Base-by-base conservation (phyloP, 2,797 vertebrate species). In the Poeciliopsis turneri region DNA sequence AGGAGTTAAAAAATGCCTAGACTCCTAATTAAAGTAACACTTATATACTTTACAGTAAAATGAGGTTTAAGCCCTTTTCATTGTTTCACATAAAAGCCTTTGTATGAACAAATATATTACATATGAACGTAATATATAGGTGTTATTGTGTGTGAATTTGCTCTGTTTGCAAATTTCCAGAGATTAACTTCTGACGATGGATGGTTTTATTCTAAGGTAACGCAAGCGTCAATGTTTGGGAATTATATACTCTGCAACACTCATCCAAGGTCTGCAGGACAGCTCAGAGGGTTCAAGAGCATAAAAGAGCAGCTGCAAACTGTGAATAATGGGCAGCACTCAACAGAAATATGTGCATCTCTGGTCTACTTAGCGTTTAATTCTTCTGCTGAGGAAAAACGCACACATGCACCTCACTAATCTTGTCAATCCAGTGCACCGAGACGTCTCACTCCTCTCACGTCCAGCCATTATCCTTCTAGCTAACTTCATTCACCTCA, bases 261-360 rank as follows among this genome's bases (percentile, higher is more conserved):
- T 41, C 64, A 30, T 77, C 46, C 49, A 71, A 72, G 51, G 78
- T 85, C 86, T 90, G 88, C 77, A 86, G 76, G 81, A 89, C 75
- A 82, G 80, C 80, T 89, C 83, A 84, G 78, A 0, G 4, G 72
- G n/a, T 82, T 70, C 12, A 72, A 11, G 71, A 59, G 79, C n/a
- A 66, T 86, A 72, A 86, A 87, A 89, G 85, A 87, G 75, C 89
- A 90, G 85, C 89, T 89, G 86, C 76, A 78, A 87, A 74, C 76
- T 69, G 47, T 81, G 83, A 90, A 84, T 84, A 84, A 91, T 84
- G 81, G 77, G 76, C 72, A 76, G 83, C 84, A 85, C 66, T 89
- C 84, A 80, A 36, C 74, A 84, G 85, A 70, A 89, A 81, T 80
- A 90, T 88, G 86, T 87, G 78, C 77, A 89, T 77, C 75, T 86